These are phyloP conservation scores for Pteronura brasiliensis DNA, from an alignment of 2,113 vertebrate species.

Conservation along the genomic window DNA sequence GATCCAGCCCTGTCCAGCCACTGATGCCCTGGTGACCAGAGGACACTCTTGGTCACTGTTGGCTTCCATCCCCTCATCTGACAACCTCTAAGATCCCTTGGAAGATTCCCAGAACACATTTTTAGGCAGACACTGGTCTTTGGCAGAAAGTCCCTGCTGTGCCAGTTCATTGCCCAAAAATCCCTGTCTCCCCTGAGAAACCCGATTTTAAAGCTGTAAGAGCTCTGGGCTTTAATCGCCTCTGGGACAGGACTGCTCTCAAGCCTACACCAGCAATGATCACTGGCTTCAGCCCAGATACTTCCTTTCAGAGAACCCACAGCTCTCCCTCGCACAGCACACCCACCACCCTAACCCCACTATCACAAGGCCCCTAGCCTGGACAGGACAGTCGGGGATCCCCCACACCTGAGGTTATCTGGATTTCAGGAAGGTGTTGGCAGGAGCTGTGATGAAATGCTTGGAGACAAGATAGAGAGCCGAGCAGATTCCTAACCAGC, in stretches of 20 bases:
- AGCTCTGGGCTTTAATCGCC: neutral
- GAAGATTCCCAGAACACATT: neutral
- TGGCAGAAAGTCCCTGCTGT: neutral
- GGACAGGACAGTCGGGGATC: neutral
- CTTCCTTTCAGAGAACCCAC: neutral
- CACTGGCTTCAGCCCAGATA: neutral
- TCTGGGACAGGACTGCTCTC: neutral
- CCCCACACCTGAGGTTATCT: neutral
- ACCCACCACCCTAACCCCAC: neutral
- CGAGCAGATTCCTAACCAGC: conserved; percentile 40
- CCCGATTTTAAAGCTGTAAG: neutral
- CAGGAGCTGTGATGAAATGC: conserved; percentile 1
- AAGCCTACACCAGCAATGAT: neutral
- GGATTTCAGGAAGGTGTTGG: conserved; percentile 21
- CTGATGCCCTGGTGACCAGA: neutral
- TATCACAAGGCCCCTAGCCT: neutral
- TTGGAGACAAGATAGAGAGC: conserved; percentile 39
- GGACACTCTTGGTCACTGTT: neutral
- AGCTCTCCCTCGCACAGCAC: neutral
- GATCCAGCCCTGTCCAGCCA: neutral
- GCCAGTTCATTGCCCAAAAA: neutral
- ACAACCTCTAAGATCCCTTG: neutral
- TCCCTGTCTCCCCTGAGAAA: neutral
- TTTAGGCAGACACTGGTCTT: neutral
- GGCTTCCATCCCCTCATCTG: neutral